Conservation (phyloP, 2,888 invertebrate genomes). For the Drosophila testacea region DNA sequence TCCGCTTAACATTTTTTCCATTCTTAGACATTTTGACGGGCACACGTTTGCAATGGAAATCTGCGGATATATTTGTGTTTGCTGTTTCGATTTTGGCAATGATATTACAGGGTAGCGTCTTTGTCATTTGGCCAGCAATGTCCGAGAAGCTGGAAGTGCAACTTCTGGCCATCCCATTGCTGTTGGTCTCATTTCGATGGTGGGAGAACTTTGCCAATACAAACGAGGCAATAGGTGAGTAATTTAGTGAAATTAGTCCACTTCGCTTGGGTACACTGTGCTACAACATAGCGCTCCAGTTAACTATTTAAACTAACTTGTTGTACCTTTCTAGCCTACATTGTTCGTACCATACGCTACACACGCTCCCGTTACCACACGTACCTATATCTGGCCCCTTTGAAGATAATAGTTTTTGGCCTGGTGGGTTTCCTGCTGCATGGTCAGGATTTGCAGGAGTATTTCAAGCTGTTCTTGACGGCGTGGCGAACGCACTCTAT, state of each 20-base stretch:
- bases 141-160: constrained; percentile 86
- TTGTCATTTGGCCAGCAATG: constrained; percentile 89
- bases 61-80: constrained; percentile 60
- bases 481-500: constrained; percentile 87
- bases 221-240: constrained; percentile 76
- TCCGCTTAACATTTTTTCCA: constrained; percentile 32
- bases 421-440: constrained; percentile 87
- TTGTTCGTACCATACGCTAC: constrained; percentile 85
- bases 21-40: constrained; percentile 75
- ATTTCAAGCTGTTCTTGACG: constrained; percentile 85
- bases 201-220: constrained; percentile 92
- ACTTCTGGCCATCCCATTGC: constrained; percentile 87
- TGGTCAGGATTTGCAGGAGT: constrained; percentile 71
- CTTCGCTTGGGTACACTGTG: not conserved
- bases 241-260: not conserved
- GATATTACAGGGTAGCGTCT: constrained; percentile 88
- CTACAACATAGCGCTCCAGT: not conserved
- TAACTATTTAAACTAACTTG: not conserved
- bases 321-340: constrained; percentile 66
- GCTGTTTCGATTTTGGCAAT: constrained; percentile 86
- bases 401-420: constrained; percentile 92
- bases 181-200: constrained; percentile 92
- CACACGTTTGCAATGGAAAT: constrained; percentile 73
- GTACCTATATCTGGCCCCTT: constrained; percentile 90
- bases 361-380: constrained; percentile 90